Evolutionary conservation across 1,140 invertebrate species (phyloP), one percentile per base, ranked within the genome.

Genomic region (Ooceraea biroi): DNA sequence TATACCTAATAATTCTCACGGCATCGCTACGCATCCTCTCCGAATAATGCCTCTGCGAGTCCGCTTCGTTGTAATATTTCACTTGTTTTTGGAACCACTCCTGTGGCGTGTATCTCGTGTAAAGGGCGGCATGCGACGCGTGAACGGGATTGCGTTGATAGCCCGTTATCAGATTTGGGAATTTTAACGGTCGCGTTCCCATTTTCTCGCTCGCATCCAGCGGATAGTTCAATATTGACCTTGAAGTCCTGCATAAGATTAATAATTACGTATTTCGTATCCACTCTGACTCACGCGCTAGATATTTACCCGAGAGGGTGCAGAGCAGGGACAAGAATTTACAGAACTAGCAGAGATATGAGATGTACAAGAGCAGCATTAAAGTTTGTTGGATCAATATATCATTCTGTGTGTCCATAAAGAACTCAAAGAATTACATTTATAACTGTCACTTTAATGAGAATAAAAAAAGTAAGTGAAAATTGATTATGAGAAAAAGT

Each of bases 61-160:
- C 98, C 0, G 98, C 97, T 90, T 98, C 97, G 88, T 97, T 97
- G 91, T 97, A 99, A 91, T 97, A 97, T 90, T 96, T 96, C 72
- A 98, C 95, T 93, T 98, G 98, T 89, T 96, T 97, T 91, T 97
- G 97, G 73, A 96, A 96, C 98, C 98, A 99, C 94, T 99, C 98
- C 82, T 97, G 96, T 58, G 97, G 97, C 3, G 98, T 98, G 93
- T 98, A 99, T 84, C 97, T 95, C 0, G 97, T 97, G 89, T 97
- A 97, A 27, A 98, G 95, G 0, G 97, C 97, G 1, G 97, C 96
- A 77, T 96, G 94, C 0, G 97, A 96, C 0, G 97, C 97, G 91
- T 97, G 96, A 61, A 96, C 95, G 0, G 97, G 96, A 95, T 97
- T 97, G 4, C 96, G 95, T 80, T 97, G 96, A 92, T 97, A 97